phyloP scores from a whole-genome alignment of 2,113 vertebrate genomes.

The Tychaedon coryphoeus region DNA sequence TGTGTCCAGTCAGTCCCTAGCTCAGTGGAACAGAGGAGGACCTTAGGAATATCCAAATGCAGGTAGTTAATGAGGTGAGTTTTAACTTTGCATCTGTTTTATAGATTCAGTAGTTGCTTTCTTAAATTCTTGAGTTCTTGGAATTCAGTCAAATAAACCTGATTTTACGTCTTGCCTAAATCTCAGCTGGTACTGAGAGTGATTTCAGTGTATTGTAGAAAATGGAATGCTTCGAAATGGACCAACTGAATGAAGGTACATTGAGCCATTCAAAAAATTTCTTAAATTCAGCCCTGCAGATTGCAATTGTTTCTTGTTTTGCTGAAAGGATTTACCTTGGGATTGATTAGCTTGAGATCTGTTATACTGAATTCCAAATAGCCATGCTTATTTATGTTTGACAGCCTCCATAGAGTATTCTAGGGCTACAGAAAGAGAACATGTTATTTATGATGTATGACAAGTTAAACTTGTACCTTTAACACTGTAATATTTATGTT shows the following conservation, averaged over 20 bases:
- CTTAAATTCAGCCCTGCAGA: background rate
- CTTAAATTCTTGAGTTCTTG: background rate
- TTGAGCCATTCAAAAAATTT: background rate
- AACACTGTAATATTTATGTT: background rate
- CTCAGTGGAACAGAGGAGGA: background rate
- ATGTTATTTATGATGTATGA: background rate
- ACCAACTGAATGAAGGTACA: background rate
- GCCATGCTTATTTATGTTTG: background rate
- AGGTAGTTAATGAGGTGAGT: background rate
- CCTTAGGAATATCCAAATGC: background rate
- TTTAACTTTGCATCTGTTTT: background rate
- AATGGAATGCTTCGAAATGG: background rate
- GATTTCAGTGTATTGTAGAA: background rate
- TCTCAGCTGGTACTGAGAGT: background rate
- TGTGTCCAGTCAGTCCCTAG: background rate
- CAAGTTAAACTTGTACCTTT: background rate
- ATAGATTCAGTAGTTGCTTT: background rate
- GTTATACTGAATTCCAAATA: background rate
- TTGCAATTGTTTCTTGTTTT: background rate
- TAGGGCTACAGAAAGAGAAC: background rate
- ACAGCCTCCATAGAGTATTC: rapidly evolving
- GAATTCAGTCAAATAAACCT: background rate
- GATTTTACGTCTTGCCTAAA: background rate
- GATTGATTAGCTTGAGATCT: background rate
- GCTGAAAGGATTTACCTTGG: background rate